Evolutionary conservation across 2,113 vertebrate species (phyloP).

Genomic region (Orcinus orca): DNA sequence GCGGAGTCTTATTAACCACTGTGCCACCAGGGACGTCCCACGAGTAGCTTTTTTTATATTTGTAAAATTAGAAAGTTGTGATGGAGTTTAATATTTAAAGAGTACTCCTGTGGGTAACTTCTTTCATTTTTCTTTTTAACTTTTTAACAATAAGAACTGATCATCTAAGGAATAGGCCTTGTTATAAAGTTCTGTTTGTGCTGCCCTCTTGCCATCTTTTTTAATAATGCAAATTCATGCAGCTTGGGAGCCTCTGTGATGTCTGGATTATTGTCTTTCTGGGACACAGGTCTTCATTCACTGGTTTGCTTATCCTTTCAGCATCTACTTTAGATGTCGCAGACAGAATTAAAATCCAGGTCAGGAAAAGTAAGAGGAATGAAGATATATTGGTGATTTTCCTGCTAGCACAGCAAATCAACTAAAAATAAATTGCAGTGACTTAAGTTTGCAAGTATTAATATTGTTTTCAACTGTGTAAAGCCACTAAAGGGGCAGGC

Average conservation of each 20-base stretch:
- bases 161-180: not conserved
- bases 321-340: not conserved
- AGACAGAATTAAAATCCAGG: not conserved
- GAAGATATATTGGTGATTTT: not conserved
- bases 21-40: too few relatives aligned
- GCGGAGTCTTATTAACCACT: too few relatives aligned
- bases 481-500: not conserved
- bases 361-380: not conserved
- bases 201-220: not conserved
- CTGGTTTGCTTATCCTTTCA: not conserved
- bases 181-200: not conserved
- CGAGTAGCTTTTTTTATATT: not conserved
- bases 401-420: not conserved
- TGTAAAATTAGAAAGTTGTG: not conserved
- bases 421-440: conserved; percentile 10
- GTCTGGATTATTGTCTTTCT: not conserved
- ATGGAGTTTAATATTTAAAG: not conserved
- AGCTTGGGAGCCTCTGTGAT: not conserved
- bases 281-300: not conserved
- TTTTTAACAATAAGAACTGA: not conserved
- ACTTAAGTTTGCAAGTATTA: not conserved
- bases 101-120: not conserved
- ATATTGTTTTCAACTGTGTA: not conserved
- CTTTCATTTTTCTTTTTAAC: not conserved
- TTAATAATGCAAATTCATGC: not conserved